Conservation (phyloP, 2,888 invertebrate species). For the Labia minor region DNA sequence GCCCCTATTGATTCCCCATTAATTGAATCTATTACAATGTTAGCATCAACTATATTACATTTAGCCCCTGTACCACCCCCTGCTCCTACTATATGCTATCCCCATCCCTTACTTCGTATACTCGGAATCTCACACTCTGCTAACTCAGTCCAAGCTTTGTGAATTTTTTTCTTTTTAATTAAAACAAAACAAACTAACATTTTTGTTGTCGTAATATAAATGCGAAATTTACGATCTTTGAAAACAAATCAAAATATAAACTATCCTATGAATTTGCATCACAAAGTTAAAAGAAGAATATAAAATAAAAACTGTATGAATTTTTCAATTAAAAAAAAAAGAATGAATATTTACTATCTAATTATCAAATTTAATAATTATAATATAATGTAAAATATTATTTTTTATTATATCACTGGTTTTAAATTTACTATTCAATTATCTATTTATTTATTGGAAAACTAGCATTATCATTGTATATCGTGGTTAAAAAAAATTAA, state of each 20-base stretch:
- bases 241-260: slow-evolving; percentile 5
- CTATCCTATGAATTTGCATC: background rate
- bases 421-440: too few species aligned
- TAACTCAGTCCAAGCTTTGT: background rate
- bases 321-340: background rate
- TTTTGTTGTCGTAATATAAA: background rate
- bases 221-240: background rate
- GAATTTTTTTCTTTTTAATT: background rate
- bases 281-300: background rate
- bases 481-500: too few species aligned
- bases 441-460: too few species aligned
- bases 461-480: too few species aligned
- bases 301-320: background rate
- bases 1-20: background rate
- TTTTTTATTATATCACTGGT: too few species aligned
- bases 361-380: background rate
- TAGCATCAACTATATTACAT: slow-evolving; percentile 13
- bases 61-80: slow-evolving; percentile 2
- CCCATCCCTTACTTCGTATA: background rate
- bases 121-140: background rate
- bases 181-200: slow-evolving; percentile 13
- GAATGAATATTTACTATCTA: background rate
- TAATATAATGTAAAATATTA: too few species aligned
- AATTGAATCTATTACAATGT: slow-evolving; percentile 13
- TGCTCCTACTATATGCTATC: too few species aligned